Evolutionary conservation across 2,888 invertebrate genomes (phyloP).

Genomic region (Synanthedon formicaeformis): DNA sequence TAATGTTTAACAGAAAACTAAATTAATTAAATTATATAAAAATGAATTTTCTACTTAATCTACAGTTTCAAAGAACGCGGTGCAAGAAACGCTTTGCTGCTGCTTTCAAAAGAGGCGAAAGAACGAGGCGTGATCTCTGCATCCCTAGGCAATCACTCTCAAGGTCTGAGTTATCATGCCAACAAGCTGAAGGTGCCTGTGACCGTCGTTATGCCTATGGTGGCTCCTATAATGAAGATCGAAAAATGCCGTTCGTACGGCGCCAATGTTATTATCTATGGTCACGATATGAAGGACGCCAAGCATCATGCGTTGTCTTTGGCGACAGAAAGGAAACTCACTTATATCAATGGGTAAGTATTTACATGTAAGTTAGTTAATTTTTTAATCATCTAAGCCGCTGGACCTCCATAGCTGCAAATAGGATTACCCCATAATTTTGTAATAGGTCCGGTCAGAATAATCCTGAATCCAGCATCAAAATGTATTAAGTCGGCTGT

Average conservation of each 20-base stretch:
- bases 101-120: constrained; percentile 79
- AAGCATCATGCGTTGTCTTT: constrained; percentile 82
- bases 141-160: constrained; percentile 94
- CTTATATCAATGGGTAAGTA: constrained; percentile 89
- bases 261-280: constrained; percentile 86
- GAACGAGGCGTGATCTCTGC: constrained; percentile 89
- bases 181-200: constrained; percentile 76
- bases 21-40: background rate
- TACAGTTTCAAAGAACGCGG: constrained; percentile 94
- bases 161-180: constrained; percentile 83
- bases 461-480: too few species aligned
- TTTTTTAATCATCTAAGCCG: too few species aligned
- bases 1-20: too few species aligned
- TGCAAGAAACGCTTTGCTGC: constrained; percentile 86
- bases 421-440: too few species aligned
- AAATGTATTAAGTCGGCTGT: too few species aligned
- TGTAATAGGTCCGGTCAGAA: too few species aligned
- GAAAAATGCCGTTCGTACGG: constrained; percentile 87
- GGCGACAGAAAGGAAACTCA: constrained; percentile 76
- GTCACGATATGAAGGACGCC: constrained; percentile 87
- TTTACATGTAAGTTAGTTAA: background rate
- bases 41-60: background rate
- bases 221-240: constrained; percentile 97
- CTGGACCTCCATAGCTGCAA: too few species aligned
- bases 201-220: constrained; percentile 94